Evolutionary conservation across 1,140 invertebrate species (phyloP).

Genomic region (Drosophila kurseongensis): DNA sequence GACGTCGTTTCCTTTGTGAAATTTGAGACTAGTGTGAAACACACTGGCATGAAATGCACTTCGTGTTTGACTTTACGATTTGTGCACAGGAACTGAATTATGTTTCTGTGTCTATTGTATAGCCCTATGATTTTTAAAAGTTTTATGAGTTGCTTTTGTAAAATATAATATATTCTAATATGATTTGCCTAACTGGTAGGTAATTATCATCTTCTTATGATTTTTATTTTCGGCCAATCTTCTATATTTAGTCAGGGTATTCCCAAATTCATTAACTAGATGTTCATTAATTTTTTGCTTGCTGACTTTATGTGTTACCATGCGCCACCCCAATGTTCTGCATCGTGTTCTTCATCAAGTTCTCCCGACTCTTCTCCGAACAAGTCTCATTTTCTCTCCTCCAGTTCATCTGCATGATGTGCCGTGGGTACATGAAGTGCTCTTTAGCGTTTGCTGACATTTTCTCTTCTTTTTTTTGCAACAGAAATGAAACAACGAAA

Average conservation of each 20-base stretch:
- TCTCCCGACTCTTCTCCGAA: constrained; percentile 8
- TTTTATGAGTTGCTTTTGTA: neutral
- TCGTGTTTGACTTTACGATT: neutral
- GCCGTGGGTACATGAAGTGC: constrained; percentile 60
- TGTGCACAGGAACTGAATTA: neutral
- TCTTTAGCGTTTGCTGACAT: constrained; percentile 82
- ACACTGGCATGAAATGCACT: constrained; percentile 5
- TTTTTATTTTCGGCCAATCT: neutral
- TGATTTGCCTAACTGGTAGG: neutral
- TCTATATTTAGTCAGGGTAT: constrained; percentile 12
- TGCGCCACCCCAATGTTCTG: constrained; percentile 39
- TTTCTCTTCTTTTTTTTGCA: constrained; percentile 41
- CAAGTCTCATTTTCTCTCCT: constrained; percentile 15
- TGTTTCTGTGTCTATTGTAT: neutral
- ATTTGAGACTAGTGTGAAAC: constrained; percentile 17
- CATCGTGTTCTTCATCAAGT: constrained; percentile 41
- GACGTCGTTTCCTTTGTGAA: constrained; percentile 18
- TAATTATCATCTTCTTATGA: neutral
- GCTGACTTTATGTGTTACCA: constrained; percentile 34
- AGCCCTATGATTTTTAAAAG: no score
- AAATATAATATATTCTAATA: neutral
- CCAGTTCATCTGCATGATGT: constrained; percentile 52
- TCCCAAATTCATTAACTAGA: constrained; percentile 23
- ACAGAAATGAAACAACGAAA: constrained; percentile 25
- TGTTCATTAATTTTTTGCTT: constrained; percentile 37